Conservation (phyloP, 2,113 vertebrate genomes). For the Sphyrna mokarran region DNA sequence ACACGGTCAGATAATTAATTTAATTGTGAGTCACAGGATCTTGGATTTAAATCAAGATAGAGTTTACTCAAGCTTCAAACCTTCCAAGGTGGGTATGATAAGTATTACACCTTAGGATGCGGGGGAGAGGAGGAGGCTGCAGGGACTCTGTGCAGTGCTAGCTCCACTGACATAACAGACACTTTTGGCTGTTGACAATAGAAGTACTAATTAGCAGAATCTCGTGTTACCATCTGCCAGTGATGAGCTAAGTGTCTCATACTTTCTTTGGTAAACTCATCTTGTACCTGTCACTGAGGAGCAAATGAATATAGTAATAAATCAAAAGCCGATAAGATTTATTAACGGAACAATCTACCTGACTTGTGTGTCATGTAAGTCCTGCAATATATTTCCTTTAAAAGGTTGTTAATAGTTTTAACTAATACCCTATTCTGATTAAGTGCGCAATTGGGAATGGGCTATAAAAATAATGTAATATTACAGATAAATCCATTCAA, state of each 20-base stretch:
- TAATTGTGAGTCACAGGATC: background rate
- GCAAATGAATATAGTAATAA: constrained; percentile 24
- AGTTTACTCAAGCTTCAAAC: background rate
- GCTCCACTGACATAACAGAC: background rate
- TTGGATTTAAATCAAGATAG: background rate
- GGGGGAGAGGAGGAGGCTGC: background rate
- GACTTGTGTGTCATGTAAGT: background rate
- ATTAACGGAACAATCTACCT: background rate
- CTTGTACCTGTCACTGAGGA: constrained; percentile 25
- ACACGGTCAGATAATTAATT: background rate
- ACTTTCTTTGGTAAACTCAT: constrained; percentile 32
- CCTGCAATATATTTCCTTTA: constrained; percentile 18
- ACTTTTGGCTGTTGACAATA: constrained; percentile 20
- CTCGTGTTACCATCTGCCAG: constrained; percentile 26
- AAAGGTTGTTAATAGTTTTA: constrained; percentile 14
- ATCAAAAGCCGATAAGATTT: constrained; percentile 18
- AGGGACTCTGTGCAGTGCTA: background rate
- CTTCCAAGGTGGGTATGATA: background rate
- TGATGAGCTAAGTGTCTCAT: constrained; percentile 31
- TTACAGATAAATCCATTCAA: background rate
- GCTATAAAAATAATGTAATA: background rate
- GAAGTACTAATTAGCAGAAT: constrained; percentile 9
- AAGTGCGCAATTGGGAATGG: background rate
- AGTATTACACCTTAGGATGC: background rate
- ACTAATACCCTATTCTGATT: background rate